A percentile compares a stretch with the other conserved stretches of the same genome.
Conservation (phyloP, 2,888 invertebrate genomes). For the Phanerotoma sp. region DNA sequence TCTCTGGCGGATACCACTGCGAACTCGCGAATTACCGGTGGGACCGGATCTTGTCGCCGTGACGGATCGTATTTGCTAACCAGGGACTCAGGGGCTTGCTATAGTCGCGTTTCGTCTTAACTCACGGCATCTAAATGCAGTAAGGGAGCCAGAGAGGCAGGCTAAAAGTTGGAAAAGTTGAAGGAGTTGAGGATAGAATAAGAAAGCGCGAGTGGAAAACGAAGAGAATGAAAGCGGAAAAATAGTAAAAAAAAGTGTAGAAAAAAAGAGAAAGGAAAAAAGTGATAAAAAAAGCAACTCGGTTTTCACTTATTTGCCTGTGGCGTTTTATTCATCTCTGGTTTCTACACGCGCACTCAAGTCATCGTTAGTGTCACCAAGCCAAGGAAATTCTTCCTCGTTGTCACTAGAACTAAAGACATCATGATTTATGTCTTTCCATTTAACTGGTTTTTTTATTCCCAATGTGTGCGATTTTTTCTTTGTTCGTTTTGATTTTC, state of each 20-base stretch:
- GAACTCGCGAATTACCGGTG: conserved; percentile 24
- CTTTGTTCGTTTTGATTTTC: too few species aligned
- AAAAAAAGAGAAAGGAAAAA: conserved; percentile 12
- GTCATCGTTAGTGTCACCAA: neutral
- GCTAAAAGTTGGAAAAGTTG: neutral
- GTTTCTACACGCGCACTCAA: neutral
- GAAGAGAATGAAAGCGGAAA: neutral
- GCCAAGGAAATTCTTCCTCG: too few species aligned
- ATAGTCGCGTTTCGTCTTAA: neutral
- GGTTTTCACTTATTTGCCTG: conserved; percentile 25
- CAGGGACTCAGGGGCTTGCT: conserved; percentile 4
- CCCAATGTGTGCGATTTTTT: too few species aligned
- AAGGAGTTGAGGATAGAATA: neutral
- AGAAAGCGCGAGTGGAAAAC: conserved; percentile 9
- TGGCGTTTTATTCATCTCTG: neutral
- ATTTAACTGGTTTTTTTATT: neutral
- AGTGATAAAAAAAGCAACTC: neutral
- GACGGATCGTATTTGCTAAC: conserved; percentile 21
- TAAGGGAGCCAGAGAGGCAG: conserved; percentile 1
- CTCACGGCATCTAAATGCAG: neutral
- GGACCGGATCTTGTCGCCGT: conserved; percentile 14
- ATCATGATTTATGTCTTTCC: conserved; percentile 1
- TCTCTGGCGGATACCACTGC: conserved; percentile 23
- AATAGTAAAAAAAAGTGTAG: too few species aligned
- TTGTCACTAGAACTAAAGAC: too few species aligned